phyloP scores from a whole-genome alignment of 2,797 vertebrate species.

The Gymnoscopelus braueri region DNA sequence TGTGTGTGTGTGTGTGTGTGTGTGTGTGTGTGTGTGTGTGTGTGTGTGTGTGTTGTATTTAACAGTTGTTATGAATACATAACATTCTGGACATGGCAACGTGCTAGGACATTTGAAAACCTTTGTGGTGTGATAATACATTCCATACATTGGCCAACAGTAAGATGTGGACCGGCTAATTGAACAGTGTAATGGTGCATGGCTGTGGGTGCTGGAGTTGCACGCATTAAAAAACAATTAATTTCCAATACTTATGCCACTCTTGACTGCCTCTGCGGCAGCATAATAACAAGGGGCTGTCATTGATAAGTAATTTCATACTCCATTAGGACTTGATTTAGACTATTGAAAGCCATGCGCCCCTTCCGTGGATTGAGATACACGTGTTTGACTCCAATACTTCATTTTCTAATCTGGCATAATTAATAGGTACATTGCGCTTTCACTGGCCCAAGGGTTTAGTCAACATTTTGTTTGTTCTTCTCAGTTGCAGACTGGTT shows the following conservation, averaged over 20 bases:
- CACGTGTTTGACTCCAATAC: background rate
- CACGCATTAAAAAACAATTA: conserved; percentile 85
- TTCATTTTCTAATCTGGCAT: conserved; percentile 5
- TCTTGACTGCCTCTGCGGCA: conserved; percentile 71
- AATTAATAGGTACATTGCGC: too few relatives aligned
- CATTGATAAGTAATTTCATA: conserved; percentile 80
- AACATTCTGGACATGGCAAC: conserved; percentile 69
- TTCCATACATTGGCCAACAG: conserved; percentile 74
- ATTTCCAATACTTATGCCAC: conserved; percentile 81
- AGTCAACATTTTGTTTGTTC: conserved; percentile 10
- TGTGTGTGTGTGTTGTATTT: conserved; percentile 46
- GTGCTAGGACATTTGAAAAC: conserved; percentile 43
- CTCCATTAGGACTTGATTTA: conserved; percentile 68
- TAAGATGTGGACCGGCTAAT: conserved; percentile 80
- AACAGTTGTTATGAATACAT: conserved; percentile 45
- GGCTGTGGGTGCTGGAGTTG: conserved; percentile 71
- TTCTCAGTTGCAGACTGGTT: conserved; percentile 2
- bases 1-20: too few relatives aligned
- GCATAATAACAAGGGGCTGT: conserved; percentile 77
- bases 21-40: too few relatives aligned
- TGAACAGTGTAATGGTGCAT: conserved; percentile 83
- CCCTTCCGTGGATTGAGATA: conserved; percentile 13
- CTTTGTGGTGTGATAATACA: conserved; percentile 72
- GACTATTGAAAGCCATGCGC: conserved; percentile 35
- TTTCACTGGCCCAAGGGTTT: background rate